These are phyloP conservation scores for Virgularia gustaviana DNA, from an alignment of 92 coral and sea anemone species.

Conservation along the genomic window DNA sequence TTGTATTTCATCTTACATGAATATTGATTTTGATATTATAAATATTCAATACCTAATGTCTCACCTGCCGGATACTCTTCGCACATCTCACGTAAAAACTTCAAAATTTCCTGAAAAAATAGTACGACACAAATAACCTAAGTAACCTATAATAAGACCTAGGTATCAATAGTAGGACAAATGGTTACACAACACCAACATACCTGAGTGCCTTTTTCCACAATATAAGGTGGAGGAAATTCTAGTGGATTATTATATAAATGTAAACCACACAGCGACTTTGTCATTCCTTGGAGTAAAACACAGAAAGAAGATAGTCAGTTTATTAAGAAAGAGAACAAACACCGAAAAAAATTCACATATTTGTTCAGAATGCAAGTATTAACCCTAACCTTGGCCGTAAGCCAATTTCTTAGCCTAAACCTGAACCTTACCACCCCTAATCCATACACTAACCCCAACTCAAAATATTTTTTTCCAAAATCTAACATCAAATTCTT, in stretches of 20 bases:
- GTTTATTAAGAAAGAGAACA: too few species aligned
- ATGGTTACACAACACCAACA: not conserved
- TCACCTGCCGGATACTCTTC: not conserved
- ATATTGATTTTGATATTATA: not conserved
- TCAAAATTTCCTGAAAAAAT: constrained; percentile 67
- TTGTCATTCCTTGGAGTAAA: constrained; percentile 65
- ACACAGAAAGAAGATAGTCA: too few species aligned
- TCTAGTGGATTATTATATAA: constrained; percentile 79
- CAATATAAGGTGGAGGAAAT: constrained; percentile 70
- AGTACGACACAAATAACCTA: not conserved
- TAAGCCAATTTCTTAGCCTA: too few species aligned
- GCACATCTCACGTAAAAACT: constrained; percentile 71
- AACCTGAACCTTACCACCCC: too few species aligned
- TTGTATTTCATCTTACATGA: too few species aligned
- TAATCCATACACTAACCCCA: too few species aligned
- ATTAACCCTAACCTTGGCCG: too few species aligned
- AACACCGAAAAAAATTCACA: too few species aligned
- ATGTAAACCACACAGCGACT: constrained; percentile 76
- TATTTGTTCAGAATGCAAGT: too few species aligned
- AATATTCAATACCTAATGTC: not conserved
- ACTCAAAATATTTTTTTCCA: too few species aligned
- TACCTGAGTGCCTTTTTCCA: constrained; percentile 94
- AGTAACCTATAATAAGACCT: not conserved
- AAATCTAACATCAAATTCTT: too few species aligned
- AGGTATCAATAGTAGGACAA: not conserved